Evolutionary conservation across 2,797 vertebrate genomes (phyloP), one percentile per base, ranked within the genome.

Genomic region (Denticeps clupeoides): DNA sequence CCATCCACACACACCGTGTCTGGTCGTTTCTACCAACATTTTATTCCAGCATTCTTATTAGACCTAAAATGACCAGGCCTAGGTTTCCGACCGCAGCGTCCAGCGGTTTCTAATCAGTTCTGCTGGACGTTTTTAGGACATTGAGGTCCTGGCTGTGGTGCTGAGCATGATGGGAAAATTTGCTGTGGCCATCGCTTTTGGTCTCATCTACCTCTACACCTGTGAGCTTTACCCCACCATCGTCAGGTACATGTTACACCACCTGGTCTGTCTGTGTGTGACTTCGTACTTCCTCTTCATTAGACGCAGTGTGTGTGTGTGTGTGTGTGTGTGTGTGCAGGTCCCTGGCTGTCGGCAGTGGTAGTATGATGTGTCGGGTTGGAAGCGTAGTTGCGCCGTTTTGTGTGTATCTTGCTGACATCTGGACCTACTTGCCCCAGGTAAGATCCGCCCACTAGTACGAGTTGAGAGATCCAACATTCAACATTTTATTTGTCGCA

Each of bases 161-260:
- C 72, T 87, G 45, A 76, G 77, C 35, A 91, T 94, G 88, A 85
- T 50, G 7, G 88, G 86, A 57, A 98, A 95, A 71, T 91, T 93
- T 77, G 73, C 85, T 38, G 82, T 96, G 5, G 88, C 87, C 3
- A 83, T 93, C 35, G 87, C 87, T 1, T 95, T 96, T 61, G 90
- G 88, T 29, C 84, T 95, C 24, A 82, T 93, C 65, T 96, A 93
- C 65, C 74, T 96, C 55, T 96, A 95, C 70, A 89, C 87, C 3
- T 94, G 91, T 56, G 93, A 97, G 64, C 77, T 98, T 29, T 95
- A 94, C 63, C 92, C 94, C 24, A 96, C 91, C 5, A 67, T 82
- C 60, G 79, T 95, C 77, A 87, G 91, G 93, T 94, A 58, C 29
- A 32, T 33, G 10, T 22, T 4, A 3, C 15, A 7, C 47, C 5